A percentile compares a stretch with the other conserved stretches of the same genome.
phyloP scores from a whole-genome alignment of 1,140 invertebrate genomes.

The Adelges cooleyi region DNA sequence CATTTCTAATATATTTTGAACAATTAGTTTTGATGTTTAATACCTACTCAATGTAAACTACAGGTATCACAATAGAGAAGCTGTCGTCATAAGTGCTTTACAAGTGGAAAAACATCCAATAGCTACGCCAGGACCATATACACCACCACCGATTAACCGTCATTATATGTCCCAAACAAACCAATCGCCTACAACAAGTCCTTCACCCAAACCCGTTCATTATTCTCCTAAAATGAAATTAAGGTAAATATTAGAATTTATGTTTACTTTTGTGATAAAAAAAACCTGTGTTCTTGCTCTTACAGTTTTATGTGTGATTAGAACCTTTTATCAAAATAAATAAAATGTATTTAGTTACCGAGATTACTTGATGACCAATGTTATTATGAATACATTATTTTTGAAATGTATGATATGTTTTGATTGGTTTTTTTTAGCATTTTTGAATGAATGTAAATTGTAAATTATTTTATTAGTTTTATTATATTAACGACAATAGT shows the following conservation, averaged over 20 bases:
- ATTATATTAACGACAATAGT: too few species aligned
- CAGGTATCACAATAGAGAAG: constrained; percentile 83
- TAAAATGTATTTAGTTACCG: too few species aligned
- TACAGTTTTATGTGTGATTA: too few species aligned
- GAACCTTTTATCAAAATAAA: too few species aligned
- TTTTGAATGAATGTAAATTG: background rate
- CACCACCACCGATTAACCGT: constrained; percentile 36
- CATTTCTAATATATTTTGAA: background rate
- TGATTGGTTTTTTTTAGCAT: background rate
- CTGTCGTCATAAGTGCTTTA: constrained; percentile 80
- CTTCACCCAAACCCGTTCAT: constrained; percentile 50
- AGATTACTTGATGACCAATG: too few species aligned
- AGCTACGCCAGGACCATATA: constrained; percentile 64
- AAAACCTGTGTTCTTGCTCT: too few species aligned
- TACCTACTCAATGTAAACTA: background rate
- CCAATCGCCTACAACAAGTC: constrained; percentile 35
- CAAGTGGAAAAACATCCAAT: constrained; percentile 87
- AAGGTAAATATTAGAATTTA: constrained; percentile 50
- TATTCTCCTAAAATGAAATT: constrained; percentile 84
- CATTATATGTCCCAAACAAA: constrained; percentile 34
- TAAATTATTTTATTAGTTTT: too few species aligned
- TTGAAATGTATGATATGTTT: background rate
- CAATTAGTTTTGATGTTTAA: background rate
- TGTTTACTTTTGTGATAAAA: too few species aligned
- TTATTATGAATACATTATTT: too few species aligned